Evolutionary conservation across 2,797 vertebrate species (phyloP).

Genomic region (Danio aesculapii): DNA sequence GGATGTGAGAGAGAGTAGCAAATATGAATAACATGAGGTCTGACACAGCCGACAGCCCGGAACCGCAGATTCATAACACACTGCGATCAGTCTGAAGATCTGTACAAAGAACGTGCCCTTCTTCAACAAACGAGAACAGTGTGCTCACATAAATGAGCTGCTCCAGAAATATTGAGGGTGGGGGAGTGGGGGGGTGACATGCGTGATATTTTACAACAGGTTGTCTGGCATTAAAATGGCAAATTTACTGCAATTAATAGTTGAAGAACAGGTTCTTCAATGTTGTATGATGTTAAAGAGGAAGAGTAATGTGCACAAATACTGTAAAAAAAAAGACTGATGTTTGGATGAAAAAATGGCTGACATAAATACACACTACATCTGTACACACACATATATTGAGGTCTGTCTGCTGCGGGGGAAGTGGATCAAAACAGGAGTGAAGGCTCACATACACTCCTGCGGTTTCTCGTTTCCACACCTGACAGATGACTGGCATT

Average conservation of each 20-base stretch:
- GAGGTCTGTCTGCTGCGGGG: slow-evolving; percentile 18
- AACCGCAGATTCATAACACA: slow-evolving; percentile 28
- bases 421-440: slow-evolving; percentile 37
- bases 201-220: not conserved
- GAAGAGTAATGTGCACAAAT: not conserved
- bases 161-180: not conserved
- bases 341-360: not conserved
- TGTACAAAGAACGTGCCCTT: not conserved
- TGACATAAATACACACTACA: slow-evolving; percentile 5
- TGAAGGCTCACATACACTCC: slow-evolving; percentile 38
- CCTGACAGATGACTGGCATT: slow-evolving; percentile 58
- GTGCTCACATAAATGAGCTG: slow-evolving; percentile 7
- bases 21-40: slow-evolving; percentile 43
- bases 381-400: slow-evolving; percentile 15
- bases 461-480: slow-evolving; percentile 45
- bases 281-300: not conserved
- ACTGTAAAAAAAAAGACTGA: not conserved
- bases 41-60: slow-evolving; percentile 27
- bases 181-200: not conserved
- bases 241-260: not conserved
- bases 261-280: not conserved
- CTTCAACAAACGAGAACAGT: slow-evolving; percentile 35
- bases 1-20: not conserved
- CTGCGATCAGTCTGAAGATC: slow-evolving; percentile 28
- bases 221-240: not conserved